Percentiles rank a stretch among this genome's conserved stretches.
Conservation (phyloP, 1,140 invertebrate species). For the Penaeus chinensis region DNA sequence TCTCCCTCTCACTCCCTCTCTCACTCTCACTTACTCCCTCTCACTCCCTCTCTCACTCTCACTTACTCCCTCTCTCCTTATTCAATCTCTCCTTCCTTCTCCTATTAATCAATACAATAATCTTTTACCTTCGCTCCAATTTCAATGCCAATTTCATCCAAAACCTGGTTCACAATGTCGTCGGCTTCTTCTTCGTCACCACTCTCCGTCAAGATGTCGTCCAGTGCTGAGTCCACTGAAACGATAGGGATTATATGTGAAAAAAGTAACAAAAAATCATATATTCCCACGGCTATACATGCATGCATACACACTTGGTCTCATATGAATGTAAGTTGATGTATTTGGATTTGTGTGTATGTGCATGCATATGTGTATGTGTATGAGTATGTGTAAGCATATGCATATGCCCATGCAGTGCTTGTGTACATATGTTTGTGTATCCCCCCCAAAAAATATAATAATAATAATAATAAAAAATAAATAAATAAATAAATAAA, state of each 20-base stretch:
- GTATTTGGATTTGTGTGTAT: background rate
- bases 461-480: too few relatives aligned
- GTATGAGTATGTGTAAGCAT: background rate
- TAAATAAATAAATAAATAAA: too few relatives aligned
- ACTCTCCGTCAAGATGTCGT: slow-evolving; percentile 85
- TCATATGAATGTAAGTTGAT: background rate
- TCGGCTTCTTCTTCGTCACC: slow-evolving; percentile 88
- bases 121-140: slow-evolving; percentile 82
- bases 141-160: slow-evolving; percentile 97
- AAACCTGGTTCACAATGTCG: slow-evolving; percentile 85
- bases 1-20: too few relatives aligned
- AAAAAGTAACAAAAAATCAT: background rate
- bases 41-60: too few relatives aligned
- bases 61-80: too few relatives aligned
- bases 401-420: slow-evolving; percentile 8
- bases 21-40: too few relatives aligned
- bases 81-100: too few relatives aligned
- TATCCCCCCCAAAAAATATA: too few relatives aligned
- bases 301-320: background rate
- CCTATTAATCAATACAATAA: too few relatives aligned
- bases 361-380: slow-evolving; percentile 2
- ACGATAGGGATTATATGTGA: slow-evolving; percentile 65
- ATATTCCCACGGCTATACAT: background rate
- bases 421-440: background rate
- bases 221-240: slow-evolving; percentile 88